Conservation (phyloP, 2,113 vertebrate species). For the Columbina picui region DNA sequence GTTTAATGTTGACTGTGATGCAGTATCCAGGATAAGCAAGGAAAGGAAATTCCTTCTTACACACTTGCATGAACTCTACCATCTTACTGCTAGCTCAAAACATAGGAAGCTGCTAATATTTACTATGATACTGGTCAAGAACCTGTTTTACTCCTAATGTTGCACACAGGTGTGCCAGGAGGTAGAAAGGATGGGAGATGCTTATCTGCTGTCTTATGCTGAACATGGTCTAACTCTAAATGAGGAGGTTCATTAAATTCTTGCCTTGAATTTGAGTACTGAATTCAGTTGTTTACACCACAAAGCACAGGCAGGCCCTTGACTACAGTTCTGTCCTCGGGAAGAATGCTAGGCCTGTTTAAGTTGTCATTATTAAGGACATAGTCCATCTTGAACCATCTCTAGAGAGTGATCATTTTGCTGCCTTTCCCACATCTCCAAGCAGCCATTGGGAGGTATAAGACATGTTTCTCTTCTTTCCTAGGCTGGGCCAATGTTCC, state of each 20-base stretch:
- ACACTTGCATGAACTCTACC: neutral
- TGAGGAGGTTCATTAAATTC: neutral
- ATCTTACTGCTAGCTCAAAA: neutral
- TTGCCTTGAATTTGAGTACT: neutral
- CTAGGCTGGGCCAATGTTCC: neutral
- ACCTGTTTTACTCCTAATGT: neutral
- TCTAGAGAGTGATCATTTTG: neutral
- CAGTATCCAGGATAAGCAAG: neutral
- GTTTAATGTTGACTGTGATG: neutral
- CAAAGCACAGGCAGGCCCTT: neutral
- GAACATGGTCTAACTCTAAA: neutral
- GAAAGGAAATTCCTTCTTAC: neutral
- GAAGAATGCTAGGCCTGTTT: neutral
- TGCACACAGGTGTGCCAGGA: neutral
- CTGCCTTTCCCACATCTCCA: neutral
- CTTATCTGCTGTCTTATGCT: neutral
- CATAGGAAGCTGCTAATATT: neutral
- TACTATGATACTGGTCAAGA: neutral
- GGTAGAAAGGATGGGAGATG: neutral
- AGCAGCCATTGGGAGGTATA: neutral
- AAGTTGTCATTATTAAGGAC: neutral
- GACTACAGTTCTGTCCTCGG: neutral
- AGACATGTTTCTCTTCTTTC: neutral
- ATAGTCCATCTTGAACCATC: neutral
- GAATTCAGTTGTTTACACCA: neutral